Conservation (phyloP, 2,113 vertebrate genomes). For the Eurystomus gularis region DNA sequence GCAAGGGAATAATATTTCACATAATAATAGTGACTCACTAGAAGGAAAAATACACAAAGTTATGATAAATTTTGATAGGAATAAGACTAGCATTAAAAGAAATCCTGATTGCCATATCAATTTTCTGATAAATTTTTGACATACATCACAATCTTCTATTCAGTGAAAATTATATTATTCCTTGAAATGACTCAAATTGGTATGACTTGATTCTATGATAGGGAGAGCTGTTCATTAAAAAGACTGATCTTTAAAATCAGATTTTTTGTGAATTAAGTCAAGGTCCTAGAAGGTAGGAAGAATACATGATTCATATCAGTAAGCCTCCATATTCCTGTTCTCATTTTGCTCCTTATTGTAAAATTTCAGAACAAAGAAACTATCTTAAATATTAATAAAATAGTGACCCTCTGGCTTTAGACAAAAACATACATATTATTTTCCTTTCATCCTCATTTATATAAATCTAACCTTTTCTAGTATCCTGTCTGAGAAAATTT, state of each 20-base stretch:
- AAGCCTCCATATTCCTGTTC: not conserved
- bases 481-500: not conserved
- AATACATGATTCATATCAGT: not conserved
- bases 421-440: not conserved
- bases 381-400: not conserved
- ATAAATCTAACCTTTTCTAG: not conserved
- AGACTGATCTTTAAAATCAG: not conserved
- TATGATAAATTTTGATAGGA: not conserved
- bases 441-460: not conserved
- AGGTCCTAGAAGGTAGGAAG: not conserved
- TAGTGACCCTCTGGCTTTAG: not conserved
- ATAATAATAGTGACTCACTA: not conserved
- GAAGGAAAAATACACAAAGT: not conserved
- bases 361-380: not conserved
- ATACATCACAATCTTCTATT: not conserved
- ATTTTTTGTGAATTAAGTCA: not conserved
- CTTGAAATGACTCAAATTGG: not conserved
- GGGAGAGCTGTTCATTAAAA: not conserved
- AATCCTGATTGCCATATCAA: not conserved
- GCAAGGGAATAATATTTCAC: not conserved
- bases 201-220: not conserved
- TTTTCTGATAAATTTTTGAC: slow-evolving; percentile 10
- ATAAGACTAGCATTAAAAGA: not conserved
- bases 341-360: not conserved
- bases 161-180: not conserved